These are phyloP conservation scores for Leptopilina clavipes DNA, from an alignment of 1,140 invertebrate genomes.

Conservation along the genomic window DNA sequence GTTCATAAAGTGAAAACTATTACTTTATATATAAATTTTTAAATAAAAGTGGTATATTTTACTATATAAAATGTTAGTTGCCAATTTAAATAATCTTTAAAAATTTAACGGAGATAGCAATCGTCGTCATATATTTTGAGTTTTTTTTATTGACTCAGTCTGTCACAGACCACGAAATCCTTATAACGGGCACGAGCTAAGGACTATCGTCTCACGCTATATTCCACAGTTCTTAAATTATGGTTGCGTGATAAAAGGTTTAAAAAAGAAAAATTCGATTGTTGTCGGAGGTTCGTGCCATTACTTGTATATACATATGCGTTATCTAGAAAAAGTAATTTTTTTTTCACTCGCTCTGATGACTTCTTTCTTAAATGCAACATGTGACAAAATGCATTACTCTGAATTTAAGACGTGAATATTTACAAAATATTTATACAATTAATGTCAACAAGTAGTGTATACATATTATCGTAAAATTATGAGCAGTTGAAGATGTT, in stretches of 20 bases:
- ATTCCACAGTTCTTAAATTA: slow-evolving; percentile 43
- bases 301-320: slow-evolving; percentile 24
- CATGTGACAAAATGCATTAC: neutral
- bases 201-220: slow-evolving; percentile 22
- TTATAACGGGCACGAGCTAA: neutral
- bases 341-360: slow-evolving; percentile 24
- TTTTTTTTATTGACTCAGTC: slow-evolving; percentile 30
- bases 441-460: neutral
- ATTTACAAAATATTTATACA: slow-evolving; percentile 25
- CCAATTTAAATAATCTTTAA: slow-evolving; percentile 19
- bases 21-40: no score
- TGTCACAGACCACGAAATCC: slow-evolving; percentile 33
- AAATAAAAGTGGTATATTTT: no score
- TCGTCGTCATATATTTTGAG: slow-evolving; percentile 15
- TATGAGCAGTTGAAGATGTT: no score
- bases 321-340: slow-evolving; percentile 24
- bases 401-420: neutral
- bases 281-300: slow-evolving; percentile 32
- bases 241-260: slow-evolving; percentile 44
- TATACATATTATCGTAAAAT: no score
- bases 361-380: slow-evolving; percentile 24
- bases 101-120: neutral
- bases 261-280: slow-evolving; percentile 35
- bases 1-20: no score
- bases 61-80: no score